Base-by-base conservation (phyloP, 2,113 vertebrate genomes). In the Hystrix cristata region DNA sequence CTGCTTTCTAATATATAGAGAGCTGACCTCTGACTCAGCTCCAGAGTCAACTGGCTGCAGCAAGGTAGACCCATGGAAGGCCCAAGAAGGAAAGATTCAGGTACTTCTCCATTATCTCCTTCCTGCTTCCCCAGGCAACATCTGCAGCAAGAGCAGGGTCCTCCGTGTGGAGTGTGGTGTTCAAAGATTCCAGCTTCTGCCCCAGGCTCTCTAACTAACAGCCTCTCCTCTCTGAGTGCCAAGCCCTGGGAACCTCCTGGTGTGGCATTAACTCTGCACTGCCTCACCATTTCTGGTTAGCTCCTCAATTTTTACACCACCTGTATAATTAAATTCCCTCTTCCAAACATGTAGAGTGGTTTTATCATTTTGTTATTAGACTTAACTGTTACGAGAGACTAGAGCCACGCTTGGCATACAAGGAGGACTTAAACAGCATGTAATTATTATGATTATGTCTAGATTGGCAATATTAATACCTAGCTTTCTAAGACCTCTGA, bases 291-390 rank as follows among this genome's bases (percentile, higher is more conserved):
- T 57, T 76, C 60, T 43, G 27, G 16, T 67, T 65, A 74, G 43
- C 23, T 55, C 84, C 88, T 92, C 64, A 79, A 82, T 13, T 83
- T 78, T 60, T n/a, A 53, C 51, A 67, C 79, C 72, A 79, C 55
- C 81, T 89, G 34, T 62, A 16, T 34, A 64, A 74, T 72, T 83
- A 90, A 83, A 71, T 65, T 46, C 25, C 18, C 46, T 96, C 93
- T 81, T 94, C 69, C 69, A 87, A 92, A 53, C 89, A 92, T 84
- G 53, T 72, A 83, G 18, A 91, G 53, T 69, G 5, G 31, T 87
- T 92, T 78, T 91, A 60, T 93, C 57, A 62, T 91, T 91, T 92
- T 13, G 29, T 80, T 67, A 53, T 64, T 93, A 55, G 71, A 69
- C 34, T 29, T 65, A 34, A 59, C 29, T 48, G 7, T 83, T 92